These are phyloP conservation scores for fruit fly (Drosophila melanogaster) DNA, from an alignment of 1,140 invertebrate genomes.

Conservation along the genomic window DNA sequence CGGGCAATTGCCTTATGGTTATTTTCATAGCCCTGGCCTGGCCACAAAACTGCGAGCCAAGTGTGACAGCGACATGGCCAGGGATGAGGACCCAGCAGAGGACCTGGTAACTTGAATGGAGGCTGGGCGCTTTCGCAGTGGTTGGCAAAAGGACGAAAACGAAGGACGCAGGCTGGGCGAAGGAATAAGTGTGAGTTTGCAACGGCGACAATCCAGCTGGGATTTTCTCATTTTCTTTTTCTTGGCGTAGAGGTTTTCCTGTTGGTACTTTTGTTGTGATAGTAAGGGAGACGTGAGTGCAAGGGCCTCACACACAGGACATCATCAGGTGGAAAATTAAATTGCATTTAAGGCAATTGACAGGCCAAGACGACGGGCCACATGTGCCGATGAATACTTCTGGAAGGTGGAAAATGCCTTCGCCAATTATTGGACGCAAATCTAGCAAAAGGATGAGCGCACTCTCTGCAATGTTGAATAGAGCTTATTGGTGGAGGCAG, in stretches of 20 bases:
- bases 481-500: slow-evolving; percentile 12
- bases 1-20: slow-evolving; percentile 82
- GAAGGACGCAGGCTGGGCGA: slow-evolving; percentile 34
- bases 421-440: slow-evolving; percentile 33
- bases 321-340: slow-evolving; percentile 63
- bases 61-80: slow-evolving; percentile 64
- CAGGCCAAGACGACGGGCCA: slow-evolving; percentile 30
- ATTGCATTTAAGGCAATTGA: slow-evolving; percentile 65
- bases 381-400: slow-evolving; percentile 30
- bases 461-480: slow-evolving; percentile 7
- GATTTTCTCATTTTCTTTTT: slow-evolving; percentile 53
- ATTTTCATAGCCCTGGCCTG: slow-evolving; percentile 81
- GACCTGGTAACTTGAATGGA: slow-evolving; percentile 34
- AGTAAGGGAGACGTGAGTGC: slow-evolving; percentile 31
- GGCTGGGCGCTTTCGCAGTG: slow-evolving; percentile 11
- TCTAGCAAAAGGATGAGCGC: slow-evolving; percentile 5
- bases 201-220: slow-evolving; percentile 58
- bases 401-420: slow-evolving; percentile 8
- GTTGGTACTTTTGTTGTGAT: slow-evolving; percentile 14
- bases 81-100: slow-evolving; percentile 17
- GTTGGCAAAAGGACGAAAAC: slow-evolving; percentile 44
- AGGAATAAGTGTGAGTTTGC: slow-evolving; percentile 33
- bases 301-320: slow-evolving; percentile 44
- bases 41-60: slow-evolving; percentile 80
- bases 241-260: slow-evolving; percentile 22